Percentiles rank a stretch among this genome's conserved stretches.
phyloP scores from a whole-genome alignment of 2,888 invertebrate species.

The Holacanthella duospinosa region DNA sequence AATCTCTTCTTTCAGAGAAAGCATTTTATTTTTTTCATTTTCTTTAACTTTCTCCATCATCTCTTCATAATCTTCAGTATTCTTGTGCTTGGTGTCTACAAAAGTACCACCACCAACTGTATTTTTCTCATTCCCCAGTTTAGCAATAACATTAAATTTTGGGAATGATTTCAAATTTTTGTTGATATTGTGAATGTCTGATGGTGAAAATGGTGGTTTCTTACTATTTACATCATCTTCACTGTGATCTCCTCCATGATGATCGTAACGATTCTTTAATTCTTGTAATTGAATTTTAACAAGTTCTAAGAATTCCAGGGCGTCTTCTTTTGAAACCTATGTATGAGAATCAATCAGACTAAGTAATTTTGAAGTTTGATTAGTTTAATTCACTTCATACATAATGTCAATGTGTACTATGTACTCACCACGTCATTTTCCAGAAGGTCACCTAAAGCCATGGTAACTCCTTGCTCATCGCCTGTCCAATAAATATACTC shows the following conservation, averaged over 20 bases:
- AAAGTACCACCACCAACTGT: no score
- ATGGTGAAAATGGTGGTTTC: neutral
- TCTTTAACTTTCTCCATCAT: neutral
- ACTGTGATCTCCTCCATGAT: neutral
- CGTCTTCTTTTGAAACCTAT: slow-evolving; percentile 64
- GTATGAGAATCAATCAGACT: no score
- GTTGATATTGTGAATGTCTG: neutral
- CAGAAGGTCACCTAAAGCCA: slow-evolving; percentile 64
- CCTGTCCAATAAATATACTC: slow-evolving; percentile 75
- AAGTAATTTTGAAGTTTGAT: slow-evolving; percentile 19
- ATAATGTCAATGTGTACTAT: slow-evolving; percentile 30
- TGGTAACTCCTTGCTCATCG: slow-evolving; percentile 64
- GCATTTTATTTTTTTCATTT: slow-evolving; percentile 41
- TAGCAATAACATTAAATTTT: neutral
- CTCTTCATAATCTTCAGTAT: neutral
- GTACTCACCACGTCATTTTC: slow-evolving; percentile 63
- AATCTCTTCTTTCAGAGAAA: neutral
- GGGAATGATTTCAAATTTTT: neutral
- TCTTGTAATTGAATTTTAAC: slow-evolving; percentile 64
- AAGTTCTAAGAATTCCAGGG: slow-evolving; percentile 61
- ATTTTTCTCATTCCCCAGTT: neutral
- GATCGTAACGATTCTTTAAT: slow-evolving; percentile 53
- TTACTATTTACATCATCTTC: neutral
- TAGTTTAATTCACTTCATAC: neutral
- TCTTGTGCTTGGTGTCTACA: no score